These are phyloP conservation scores for Pogona vitticeps DNA, from an alignment of 2,113 vertebrate species.

Conservation along the genomic window DNA sequence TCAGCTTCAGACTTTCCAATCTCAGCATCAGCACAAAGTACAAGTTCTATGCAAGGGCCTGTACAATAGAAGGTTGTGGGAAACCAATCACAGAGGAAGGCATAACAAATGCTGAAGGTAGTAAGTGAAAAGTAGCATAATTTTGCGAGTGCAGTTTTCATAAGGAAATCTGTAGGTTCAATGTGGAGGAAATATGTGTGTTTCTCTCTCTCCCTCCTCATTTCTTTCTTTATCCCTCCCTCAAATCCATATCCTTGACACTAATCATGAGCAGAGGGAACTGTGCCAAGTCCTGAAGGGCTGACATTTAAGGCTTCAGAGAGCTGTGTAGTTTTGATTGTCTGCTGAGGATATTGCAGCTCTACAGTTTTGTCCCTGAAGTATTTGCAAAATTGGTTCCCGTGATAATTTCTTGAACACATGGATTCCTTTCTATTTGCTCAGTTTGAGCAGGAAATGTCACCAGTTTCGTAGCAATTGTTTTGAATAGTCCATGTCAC, in stretches of 20 bases:
- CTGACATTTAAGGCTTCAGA: conserved; percentile 7
- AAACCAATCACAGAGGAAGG: conserved; percentile 85
- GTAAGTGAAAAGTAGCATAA: conserved; percentile 77
- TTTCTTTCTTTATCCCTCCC: too few relatives aligned
- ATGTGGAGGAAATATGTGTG: background rate
- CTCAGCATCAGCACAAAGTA: conserved; percentile 88
- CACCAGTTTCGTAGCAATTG: conserved; percentile 6
- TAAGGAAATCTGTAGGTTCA: background rate
- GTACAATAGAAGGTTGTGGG: conserved; percentile 88
- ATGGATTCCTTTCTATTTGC: conserved; percentile 20
- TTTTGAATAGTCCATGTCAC: conserved; percentile 36
- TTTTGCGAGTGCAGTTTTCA: background rate
- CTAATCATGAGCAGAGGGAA: background rate
- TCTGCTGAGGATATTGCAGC: conserved; percentile 27
- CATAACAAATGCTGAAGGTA: conserved; percentile 82
- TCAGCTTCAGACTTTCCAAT: conserved; percentile 81
- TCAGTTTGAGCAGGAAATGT: conserved; percentile 19
- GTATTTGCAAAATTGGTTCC: background rate
- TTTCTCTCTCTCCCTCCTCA: background rate
- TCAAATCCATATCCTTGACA: background rate
- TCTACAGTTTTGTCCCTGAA: conserved; percentile 12
- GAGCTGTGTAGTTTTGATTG: background rate
- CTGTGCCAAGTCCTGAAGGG: background rate
- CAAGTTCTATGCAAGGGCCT: conserved; percentile 90
- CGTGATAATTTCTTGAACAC: conserved; percentile 24